Evolutionary conservation across 2,113 vertebrate genomes (phyloP), one percentile per base, ranked within the genome.

Genomic region (Illadopsis cleaveri): DNA sequence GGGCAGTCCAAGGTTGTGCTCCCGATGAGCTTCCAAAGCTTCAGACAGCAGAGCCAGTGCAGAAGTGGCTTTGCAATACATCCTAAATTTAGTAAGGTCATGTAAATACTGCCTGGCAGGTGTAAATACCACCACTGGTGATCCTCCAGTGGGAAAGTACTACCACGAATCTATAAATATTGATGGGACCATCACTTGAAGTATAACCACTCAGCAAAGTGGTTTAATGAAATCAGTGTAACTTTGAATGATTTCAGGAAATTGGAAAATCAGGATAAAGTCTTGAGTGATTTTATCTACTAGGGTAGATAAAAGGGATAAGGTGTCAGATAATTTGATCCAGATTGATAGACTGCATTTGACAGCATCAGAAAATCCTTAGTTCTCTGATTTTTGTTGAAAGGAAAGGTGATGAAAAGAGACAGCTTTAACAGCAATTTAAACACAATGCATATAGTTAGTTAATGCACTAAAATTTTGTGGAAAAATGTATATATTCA

Each of bases 61-160:
- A 94, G 54, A 75, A 78, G 62, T 48, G 68, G 51, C 68, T 89
- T 86, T 86, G 90, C 71, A 88, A 44, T 13, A 27, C 19, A 7
- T 45, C 85, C 93, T 96, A 96, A 96, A 93, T 91, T 93, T 96
- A 97, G 90, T 77, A 86, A 95, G 71, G 90, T 95, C 93, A 93
- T 86, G 68, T 70, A 54, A 73, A 86, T 82, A 28, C 40, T 60
- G 76, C 42, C 65, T 90, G 92, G 72, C 90, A 93, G 90, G 93
- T 95, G 96, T 91, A 96, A 86, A 95, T 93, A 40, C 71, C 88
- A 56, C 62, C 47, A 12, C 35, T 31, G 69, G 79, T 42, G 75
- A 94, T 68, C 64, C 56, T 78, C 72, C 51, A 44, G 68, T 24
- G 48, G 61, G 53, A 93, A 91, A 35, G 48, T 38, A 51, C 51